A percentile compares a stretch with the other conserved stretches of the same genome.
These are phyloP conservation scores for Sialia sialis DNA, from an alignment of 2,113 vertebrate species.

Conservation along the genomic window DNA sequence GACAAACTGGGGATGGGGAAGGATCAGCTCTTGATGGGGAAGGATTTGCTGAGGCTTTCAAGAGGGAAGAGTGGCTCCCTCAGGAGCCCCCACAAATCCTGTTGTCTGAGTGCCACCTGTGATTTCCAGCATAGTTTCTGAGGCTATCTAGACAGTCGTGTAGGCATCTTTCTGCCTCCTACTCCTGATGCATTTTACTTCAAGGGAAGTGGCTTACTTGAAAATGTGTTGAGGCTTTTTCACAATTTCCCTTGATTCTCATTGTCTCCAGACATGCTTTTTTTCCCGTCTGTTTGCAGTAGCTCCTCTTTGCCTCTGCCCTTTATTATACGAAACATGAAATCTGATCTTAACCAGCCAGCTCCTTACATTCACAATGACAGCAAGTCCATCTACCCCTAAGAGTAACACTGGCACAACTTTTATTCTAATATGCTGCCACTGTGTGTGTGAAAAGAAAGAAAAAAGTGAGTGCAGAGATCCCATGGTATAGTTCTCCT, in stretches of 20 bases:
- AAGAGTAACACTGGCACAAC: not conserved
- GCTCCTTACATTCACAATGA: not conserved
- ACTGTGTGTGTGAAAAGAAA: not conserved
- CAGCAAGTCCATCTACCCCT: not conserved
- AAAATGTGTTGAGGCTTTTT: not conserved
- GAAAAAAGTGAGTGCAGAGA: not conserved
- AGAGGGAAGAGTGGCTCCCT: not conserved
- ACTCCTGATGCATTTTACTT: not conserved
- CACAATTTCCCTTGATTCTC: not conserved
- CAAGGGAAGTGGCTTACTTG: not conserved
- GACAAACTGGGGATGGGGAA: not conserved
- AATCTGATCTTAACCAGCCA: not conserved
- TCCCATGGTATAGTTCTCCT: not conserved
- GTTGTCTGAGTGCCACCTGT: not conserved
- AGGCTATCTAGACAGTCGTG: not conserved
- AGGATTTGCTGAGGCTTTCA: not conserved
- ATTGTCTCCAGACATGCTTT: not conserved
- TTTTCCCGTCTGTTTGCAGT: not conserved
- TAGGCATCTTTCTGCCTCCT: not conserved
- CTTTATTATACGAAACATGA: not conserved
- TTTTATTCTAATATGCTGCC: not conserved
- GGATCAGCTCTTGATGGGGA: not conserved
- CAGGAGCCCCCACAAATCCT: fast-evolving
- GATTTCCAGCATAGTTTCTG: not conserved
- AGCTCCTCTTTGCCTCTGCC: not conserved